Conservation (phyloP, 2,113 vertebrate species). For the Marmota flaviventris region DNA sequence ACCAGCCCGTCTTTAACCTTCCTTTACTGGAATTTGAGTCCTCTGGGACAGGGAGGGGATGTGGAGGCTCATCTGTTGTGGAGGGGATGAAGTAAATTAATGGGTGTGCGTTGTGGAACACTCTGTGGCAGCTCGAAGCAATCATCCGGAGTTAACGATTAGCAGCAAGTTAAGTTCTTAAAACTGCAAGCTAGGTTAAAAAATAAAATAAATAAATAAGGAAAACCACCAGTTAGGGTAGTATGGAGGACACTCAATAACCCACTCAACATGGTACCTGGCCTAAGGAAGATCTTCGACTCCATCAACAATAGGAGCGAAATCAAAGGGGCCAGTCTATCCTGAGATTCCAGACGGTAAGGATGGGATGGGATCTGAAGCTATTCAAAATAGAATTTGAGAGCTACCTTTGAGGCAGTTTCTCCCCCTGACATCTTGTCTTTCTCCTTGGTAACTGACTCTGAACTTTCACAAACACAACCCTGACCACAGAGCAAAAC, state of each 20-base stretch:
- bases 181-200: neutral
- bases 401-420: no score
- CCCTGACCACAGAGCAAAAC: fast-evolving
- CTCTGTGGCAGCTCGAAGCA: neutral
- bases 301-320: neutral
- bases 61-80: fast-evolving
- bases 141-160: neutral
- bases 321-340: neutral
- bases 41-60: neutral
- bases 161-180: neutral
- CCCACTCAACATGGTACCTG: fast-evolving
- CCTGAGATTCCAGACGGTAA: neutral
- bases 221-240: neutral
- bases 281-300: neutral
- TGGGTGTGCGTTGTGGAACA: no score
- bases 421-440: neutral
- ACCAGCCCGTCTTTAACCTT: no score
- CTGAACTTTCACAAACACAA: neutral
- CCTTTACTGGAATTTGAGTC: no score
- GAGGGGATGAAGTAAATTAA: neutral
- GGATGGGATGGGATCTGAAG: no score
- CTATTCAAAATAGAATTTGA: neutral
- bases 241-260: neutral
- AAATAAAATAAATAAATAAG: neutral
- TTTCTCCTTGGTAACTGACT: neutral